Evolutionary conservation across 2,888 invertebrate genomes (phyloP).

Genomic region (Ophonus ardosiacus): DNA sequence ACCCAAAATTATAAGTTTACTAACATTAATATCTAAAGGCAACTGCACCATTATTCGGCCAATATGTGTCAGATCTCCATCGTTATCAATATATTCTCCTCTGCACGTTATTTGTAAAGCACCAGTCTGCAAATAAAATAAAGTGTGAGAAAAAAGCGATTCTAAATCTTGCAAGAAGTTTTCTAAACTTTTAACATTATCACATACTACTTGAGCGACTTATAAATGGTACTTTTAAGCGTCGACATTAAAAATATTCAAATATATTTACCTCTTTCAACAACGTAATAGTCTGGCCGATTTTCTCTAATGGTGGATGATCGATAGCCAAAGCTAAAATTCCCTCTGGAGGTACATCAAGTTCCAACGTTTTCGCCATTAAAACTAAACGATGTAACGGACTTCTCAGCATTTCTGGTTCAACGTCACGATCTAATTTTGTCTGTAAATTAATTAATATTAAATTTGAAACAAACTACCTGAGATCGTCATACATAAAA

Average conservation of each 20-base stretch:
- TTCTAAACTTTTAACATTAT: no score
- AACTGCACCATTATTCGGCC: constrained; percentile 89
- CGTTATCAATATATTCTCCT: constrained; percentile 78
- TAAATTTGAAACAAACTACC: constrained; percentile 71
- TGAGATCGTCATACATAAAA: constrained; percentile 78
- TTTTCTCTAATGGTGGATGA: constrained; percentile 90
- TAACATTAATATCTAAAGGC: constrained; percentile 89
- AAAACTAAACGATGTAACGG: constrained; percentile 90
- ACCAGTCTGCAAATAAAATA: constrained; percentile 80
- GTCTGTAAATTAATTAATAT: constrained; percentile 72
- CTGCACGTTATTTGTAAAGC: constrained; percentile 83
- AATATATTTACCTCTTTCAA: constrained; percentile 86
- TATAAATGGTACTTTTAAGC: no score
- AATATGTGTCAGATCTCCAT: constrained; percentile 93
- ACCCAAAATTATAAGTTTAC: constrained; percentile 92
- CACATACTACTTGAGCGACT: no score
- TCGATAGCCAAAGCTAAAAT: constrained; percentile 91
- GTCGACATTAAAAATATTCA: no score
- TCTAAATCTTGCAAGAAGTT: not conserved
- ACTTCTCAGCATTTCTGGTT: constrained; percentile 88
- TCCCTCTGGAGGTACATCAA: constrained; percentile 87
- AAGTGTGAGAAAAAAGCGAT: no score
- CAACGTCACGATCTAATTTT: constrained; percentile 77
- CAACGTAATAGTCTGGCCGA: constrained; percentile 88
- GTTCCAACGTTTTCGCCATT: constrained; percentile 87